A percentile compares a stretch with the other conserved stretches of the same genome.
These are phyloP conservation scores for Lophius piscatorius DNA, from an alignment of 2,113 vertebrate genomes.

Conservation along the genomic window DNA sequence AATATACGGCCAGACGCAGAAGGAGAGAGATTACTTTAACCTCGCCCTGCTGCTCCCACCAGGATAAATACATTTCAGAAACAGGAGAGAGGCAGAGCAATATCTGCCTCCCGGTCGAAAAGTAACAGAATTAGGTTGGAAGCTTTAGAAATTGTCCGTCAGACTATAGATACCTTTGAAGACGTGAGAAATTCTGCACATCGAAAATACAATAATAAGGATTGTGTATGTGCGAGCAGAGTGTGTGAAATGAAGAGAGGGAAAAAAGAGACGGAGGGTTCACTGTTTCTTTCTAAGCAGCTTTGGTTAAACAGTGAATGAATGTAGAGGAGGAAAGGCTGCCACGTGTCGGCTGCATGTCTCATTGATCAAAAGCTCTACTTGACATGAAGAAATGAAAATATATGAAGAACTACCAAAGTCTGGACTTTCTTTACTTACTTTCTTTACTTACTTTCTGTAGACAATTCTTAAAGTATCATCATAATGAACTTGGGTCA, in stretches of 20 bases:
- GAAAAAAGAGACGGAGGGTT: neutral
- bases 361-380: constrained; percentile 55
- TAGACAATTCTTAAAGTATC: no score
- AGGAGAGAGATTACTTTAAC: constrained; percentile 38
- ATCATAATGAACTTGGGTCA: no score
- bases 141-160: constrained; percentile 33
- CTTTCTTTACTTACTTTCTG: no score
- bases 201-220: constrained; percentile 34
- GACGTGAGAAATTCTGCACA: constrained; percentile 12
- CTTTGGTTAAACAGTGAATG: constrained; percentile 25
- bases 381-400: constrained; percentile 30
- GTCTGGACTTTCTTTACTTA: no score
- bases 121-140: constrained; percentile 53
- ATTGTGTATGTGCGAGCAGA: constrained; percentile 19
- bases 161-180: constrained; percentile 28
- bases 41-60: constrained; percentile 18
- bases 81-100: constrained; percentile 33
- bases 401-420: constrained; percentile 14
- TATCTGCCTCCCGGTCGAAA: constrained; percentile 37
- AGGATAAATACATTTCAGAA: constrained; percentile 51
- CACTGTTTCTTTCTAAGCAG: constrained; percentile 2
- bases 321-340: constrained; percentile 30
- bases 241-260: constrained; percentile 19
- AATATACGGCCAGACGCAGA: constrained; percentile 2
- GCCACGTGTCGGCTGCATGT: constrained; percentile 9